These are phyloP conservation scores for Gavialis gangeticus DNA, from an alignment of 2,113 vertebrate genomes.

Conservation along the genomic window DNA sequence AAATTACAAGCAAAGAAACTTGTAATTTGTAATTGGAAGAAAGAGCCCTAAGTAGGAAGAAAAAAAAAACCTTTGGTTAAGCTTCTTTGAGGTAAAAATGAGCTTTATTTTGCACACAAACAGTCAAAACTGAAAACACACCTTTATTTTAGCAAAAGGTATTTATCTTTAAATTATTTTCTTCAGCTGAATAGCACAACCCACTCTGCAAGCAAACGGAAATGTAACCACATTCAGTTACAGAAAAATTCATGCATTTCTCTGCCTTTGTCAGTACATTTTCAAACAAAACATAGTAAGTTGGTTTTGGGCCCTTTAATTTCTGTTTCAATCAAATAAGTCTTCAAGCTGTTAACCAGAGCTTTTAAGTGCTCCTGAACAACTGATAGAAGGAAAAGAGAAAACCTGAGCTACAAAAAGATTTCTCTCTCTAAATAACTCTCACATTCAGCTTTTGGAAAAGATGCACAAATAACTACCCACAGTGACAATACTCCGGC, in stretches of 20 bases:
- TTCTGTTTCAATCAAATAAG: neutral
- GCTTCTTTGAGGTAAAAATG: neutral
- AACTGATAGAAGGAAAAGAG: neutral
- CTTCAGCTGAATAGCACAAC: neutral
- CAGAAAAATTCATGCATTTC: neutral
- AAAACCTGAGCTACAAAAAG: neutral
- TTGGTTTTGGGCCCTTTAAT: neutral
- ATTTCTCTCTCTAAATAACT: conserved; percentile 20
- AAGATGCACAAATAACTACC: conserved; percentile 28
- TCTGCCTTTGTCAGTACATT: neutral
- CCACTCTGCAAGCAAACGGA: conserved; percentile 8
- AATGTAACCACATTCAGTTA: neutral
- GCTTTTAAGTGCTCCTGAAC: conserved; percentile 5
- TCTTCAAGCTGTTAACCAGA: neutral
- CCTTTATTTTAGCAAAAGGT: neutral
- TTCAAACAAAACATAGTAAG: neutral
- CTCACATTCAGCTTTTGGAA: conserved; percentile 3
- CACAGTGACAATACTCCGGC: conserved; percentile 50
- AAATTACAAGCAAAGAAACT: neutral
- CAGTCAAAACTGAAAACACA: neutral
- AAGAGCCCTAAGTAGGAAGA: neutral
- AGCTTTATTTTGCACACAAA: neutral
- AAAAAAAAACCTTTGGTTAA: neutral
- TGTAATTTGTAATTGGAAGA: neutral
- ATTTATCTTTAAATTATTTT: neutral